Conservation (phyloP, 2,888 invertebrate species). For the Standfussiana lucernea region DNA sequence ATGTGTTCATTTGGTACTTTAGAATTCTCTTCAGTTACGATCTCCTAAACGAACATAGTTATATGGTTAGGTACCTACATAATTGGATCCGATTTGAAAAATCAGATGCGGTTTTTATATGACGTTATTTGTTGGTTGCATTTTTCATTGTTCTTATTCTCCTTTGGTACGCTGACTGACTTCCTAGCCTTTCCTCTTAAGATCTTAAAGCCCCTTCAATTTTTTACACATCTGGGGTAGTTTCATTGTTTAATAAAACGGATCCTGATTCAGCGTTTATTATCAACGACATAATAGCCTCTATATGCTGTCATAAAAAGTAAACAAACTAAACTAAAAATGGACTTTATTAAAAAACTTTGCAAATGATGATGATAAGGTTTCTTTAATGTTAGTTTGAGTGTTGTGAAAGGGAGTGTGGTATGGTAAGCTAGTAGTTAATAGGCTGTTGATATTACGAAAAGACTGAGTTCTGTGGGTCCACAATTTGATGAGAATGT, state of each 20-base stretch:
- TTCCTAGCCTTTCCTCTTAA: background rate
- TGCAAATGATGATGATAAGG: background rate
- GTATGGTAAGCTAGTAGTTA: background rate
- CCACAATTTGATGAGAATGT: no score
- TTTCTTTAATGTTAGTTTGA: slow-evolving; percentile 9
- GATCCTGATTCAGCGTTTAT: slow-evolving; percentile 73
- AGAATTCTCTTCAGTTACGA: background rate
- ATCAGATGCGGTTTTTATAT: background rate
- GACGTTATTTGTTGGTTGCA: background rate
- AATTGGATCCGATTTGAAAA: background rate
- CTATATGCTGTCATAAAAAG: background rate
- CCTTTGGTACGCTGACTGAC: background rate
- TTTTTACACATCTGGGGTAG: background rate
- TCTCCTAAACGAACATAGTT: background rate
- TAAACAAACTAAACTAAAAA: slow-evolving; percentile 2
- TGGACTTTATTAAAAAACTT: slow-evolving; percentile 15
- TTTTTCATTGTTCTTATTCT: background rate
- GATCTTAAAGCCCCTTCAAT: slow-evolving; percentile 36
- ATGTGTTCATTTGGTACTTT: background rate
- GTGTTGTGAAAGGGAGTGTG: background rate
- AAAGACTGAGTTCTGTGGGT: background rate
- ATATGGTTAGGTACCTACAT: no score
- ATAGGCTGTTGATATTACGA: background rate
- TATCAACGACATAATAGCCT: slow-evolving; percentile 62
- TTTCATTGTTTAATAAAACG: slow-evolving; percentile 65